Evolutionary conservation across 1,140 invertebrate genomes (phyloP), one percentile per base, ranked within the genome.

Genomic region (Schlechtendalia chinensis): DNA sequence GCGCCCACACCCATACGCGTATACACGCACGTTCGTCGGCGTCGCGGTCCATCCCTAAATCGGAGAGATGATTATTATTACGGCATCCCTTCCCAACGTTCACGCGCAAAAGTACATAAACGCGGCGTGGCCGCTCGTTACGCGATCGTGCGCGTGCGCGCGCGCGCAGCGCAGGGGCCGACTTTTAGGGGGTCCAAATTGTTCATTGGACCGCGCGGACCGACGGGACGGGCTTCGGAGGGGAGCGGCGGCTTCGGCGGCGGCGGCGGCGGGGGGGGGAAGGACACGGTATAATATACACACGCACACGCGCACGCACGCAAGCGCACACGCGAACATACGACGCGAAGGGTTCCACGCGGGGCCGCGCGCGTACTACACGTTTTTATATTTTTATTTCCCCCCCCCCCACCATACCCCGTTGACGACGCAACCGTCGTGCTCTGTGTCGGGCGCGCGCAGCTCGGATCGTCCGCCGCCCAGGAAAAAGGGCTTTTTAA

Each of bases 201-300:
- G 75, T 61, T 79, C 75, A 79, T 79, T 79, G 75, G 75, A 79
- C 75, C 75, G 75, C 75, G 75, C 39, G n/a, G 39, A 79, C 24
- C 75, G 83, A 81, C 45, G 82, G 81, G 32, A 71, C 59, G 24
- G 83, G 81, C 54, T 82, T 82, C 12, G 80, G 80, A 19, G 81
- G 82, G 81, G 32, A 71, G 50, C 19, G 83, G 32, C 32, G 8
- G 81, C 53, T 82, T 82, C 16, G n/a, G n/a, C n/a, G n/a, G n/a
- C n/a, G n/a, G n/a, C n/a, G n/a, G n/a, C n/a, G 80, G 19, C 80
- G 80, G 80, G 19, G 81, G 80, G 80, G 19, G 81, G 39, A 10
- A 45, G 39, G n/a, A 82, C 65, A n/a, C n/a, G 39, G 83, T 54
- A 39, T 39, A 39, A 39, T 8, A 39, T 39, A 39, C 8, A 39